phyloP scores from a whole-genome alignment of 2,888 invertebrate genomes.

The Drosophila subquinaria region DNA sequence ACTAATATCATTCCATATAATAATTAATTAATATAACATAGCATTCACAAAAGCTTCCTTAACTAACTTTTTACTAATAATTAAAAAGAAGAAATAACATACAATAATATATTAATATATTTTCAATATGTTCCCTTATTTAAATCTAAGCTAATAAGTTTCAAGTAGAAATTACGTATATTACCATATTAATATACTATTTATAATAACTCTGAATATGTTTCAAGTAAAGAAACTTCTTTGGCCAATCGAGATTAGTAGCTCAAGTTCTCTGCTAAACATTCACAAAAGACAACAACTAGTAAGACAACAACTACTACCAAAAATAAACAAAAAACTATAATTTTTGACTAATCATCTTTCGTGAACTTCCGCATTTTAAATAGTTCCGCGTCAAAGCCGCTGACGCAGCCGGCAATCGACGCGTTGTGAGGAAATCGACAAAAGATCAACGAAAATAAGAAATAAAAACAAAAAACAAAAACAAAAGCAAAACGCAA shows the following conservation, averaged over 20 bases:
- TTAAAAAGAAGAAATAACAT: too few relatives aligned
- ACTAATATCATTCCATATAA: too few relatives aligned
- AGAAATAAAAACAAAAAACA: slow-evolving; percentile 7
- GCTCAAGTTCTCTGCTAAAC: slow-evolving; percentile 62
- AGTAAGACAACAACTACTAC: slow-evolving; percentile 25
- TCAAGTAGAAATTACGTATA: too few relatives aligned
- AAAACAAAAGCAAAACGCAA: slow-evolving; percentile 18
- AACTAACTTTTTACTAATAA: too few relatives aligned
- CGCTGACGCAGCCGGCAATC: slow-evolving; percentile 66
- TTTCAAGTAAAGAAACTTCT: slow-evolving; percentile 27
- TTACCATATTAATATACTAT: not conserved
- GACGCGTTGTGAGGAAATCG: slow-evolving; percentile 15
- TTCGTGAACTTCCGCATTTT: slow-evolving; percentile 65
- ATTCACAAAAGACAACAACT: not conserved
- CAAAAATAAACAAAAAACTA: slow-evolving; percentile 36
- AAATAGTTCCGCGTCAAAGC: slow-evolving; percentile 67
- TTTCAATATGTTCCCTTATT: not conserved
- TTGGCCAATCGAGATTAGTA: slow-evolving; percentile 65
- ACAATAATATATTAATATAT: too few relatives aligned
- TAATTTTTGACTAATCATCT: slow-evolving; percentile 54
- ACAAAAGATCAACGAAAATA: slow-evolving; percentile 4
- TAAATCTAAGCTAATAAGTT: not conserved
- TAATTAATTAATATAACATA: too few relatives aligned
- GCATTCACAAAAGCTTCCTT: too few relatives aligned
- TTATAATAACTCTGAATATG: not conserved